phyloP scores from a whole-genome alignment of 2,113 vertebrate species.

The Balaeniceps rex region DNA sequence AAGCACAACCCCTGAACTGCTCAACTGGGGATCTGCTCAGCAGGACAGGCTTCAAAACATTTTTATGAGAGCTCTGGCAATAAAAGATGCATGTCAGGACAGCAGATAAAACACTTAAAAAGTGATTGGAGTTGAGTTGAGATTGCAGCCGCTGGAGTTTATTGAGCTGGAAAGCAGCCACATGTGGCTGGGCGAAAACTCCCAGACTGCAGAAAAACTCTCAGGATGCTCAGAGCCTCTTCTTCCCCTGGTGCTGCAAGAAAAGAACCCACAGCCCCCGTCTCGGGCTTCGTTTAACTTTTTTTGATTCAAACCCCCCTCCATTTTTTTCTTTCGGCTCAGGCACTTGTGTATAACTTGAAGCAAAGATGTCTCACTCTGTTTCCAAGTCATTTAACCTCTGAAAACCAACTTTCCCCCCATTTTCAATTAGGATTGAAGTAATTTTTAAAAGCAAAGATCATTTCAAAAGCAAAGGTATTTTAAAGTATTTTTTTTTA shows the following conservation, averaged over 20 bases:
- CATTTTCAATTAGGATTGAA: background rate
- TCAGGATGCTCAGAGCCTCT: background rate
- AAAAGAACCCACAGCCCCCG: background rate
- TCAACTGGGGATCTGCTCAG: background rate
- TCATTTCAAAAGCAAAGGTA: background rate
- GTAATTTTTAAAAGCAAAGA: background rate
- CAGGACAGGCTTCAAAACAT: background rate
- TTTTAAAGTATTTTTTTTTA: background rate
- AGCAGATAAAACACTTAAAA: background rate
- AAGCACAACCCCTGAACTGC: background rate
- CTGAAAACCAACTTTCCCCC: background rate
- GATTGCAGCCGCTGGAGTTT: background rate
- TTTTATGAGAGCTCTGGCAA: background rate
- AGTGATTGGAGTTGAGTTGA: accelerated
- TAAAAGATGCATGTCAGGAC: background rate
- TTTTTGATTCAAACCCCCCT: background rate
- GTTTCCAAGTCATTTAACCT: background rate
- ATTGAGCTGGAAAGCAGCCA: background rate
- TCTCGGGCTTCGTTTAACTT: background rate
- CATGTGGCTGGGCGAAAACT: background rate
- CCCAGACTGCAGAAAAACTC: background rate
- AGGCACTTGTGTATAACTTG: background rate
- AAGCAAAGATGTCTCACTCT: background rate
- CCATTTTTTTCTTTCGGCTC: background rate
- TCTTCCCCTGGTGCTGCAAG: background rate